Base-by-base conservation (phyloP, 2,113 vertebrate species). In the Raja brachyura region DNA sequence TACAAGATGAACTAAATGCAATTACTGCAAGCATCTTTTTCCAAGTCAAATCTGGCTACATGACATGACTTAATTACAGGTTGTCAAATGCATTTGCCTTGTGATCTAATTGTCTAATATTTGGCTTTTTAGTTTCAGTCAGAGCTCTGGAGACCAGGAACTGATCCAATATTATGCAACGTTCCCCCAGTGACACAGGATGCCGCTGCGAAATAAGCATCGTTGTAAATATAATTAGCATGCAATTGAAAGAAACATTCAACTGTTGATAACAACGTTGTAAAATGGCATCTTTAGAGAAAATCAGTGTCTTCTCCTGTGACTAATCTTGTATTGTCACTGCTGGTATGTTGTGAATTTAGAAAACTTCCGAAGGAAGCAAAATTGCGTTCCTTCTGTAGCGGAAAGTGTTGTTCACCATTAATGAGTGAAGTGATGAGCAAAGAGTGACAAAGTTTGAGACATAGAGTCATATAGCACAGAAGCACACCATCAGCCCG, bases 1-100 rank as follows among this genome's bases (percentile, higher is more conserved):
- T 97, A 97, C 97, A 97, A 97, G 96, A 98, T 97, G 97, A 98
- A 99, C 97, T 97, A 96, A 98, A 98, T 96, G 97, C 97, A 98
- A 98, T 99, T 98, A 98, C 95, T 97, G 96, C 96, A 96, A 97
- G 95, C 97, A 96, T 97, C 95, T 95, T 96, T 96, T 95, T 96
- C 96, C 94, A 95, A 95, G 95, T 96, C 94, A 93, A 97, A 96
- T 96, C 96, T 95, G 96, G 96, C 96, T 94, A 95, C 97, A 97
- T 96, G 97, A 98, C 97, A 97, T 95, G 97, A 98, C 98, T 98
- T 98, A 98, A 98, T 99, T 98, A 98, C 97, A 96, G 96, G 96
- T 96, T 97, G 96, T 98, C 97, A 97, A 96, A 96, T 96, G 96
- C 96, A 97, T 96, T 97, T 95, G 95, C 94, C 95, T 95, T 94